Base-by-base conservation (phyloP, 2,888 invertebrate species). In the Serripes groenlandicus region DNA sequence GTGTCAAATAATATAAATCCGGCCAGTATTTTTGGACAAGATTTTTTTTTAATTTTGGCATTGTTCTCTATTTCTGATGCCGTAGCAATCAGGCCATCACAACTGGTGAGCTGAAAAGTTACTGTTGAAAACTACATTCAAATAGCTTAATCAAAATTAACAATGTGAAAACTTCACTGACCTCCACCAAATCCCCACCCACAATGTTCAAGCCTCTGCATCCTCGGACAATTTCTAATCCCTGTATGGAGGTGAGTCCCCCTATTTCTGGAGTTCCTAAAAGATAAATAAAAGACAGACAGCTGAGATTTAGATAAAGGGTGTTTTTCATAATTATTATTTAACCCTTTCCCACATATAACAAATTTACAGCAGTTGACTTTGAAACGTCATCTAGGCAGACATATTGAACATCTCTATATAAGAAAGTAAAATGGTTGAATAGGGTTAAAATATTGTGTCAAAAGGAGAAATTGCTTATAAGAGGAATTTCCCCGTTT, bases 181-280 rank as follows among this genome's bases (percentile, higher is more conserved):
- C 94, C 93, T 94, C 95, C 15, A 93, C 94, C 18, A 93, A 74
- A 84, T 94, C 94, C 32, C 92, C 92, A 28, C 94, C 94, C 4
- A 94, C 86, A 23, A 95, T 86, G 75, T 94, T 93, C 4, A 95
- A 78, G 2, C 94, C 94, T 49, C 85, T 81, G 81, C 94, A 93
- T 0, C 95, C 94, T 60, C 93, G 88, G 30, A 95, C 87, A 35
- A 95, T 94, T 87, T 95, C 94, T 74, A 95, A 73, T 21, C 92
- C 94, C 80, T 95, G 95, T n/a, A 92, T 91, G 0, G 92, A 85
- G 5, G 94, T 94, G 75, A 95, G 86, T 0, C 95, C 95, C 4
- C 91, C 95, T 34, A 95, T 93, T 83, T 94, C 94, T 32, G 94
- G 94, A 0, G 94, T 94, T 35, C 94, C 94, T 94, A 82, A 76